Percentiles rank a stretch among this genome's conserved stretches.
Conservation (phyloP, 1,140 invertebrate genomes). For the Amyelois transitella region DNA sequence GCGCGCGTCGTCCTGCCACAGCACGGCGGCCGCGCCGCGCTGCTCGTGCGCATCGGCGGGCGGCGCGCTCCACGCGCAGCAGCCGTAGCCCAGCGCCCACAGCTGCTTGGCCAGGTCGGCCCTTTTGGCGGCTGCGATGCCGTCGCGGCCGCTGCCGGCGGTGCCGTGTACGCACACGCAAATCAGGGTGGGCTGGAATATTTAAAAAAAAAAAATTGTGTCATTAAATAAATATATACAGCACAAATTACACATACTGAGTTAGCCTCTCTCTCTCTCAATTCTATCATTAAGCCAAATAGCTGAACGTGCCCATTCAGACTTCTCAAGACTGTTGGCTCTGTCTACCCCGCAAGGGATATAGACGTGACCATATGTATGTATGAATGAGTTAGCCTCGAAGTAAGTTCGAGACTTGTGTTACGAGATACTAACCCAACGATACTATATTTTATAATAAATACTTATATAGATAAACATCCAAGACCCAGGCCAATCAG, state of each 20-base stretch:
- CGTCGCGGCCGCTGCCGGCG: conserved; percentile 25
- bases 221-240: neutral
- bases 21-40: conserved; percentile 17
- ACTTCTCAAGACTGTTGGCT: too few species aligned
- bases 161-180: conserved; percentile 37
- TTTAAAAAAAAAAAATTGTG: neutral
- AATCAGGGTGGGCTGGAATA: conserved; percentile 20
- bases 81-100: conserved; percentile 23
- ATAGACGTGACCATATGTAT: too few species aligned
- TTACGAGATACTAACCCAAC: too few species aligned
- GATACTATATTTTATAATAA: too few species aligned
- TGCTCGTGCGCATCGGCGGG: conserved; percentile 40
- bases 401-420: too few species aligned
- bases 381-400: too few species aligned
- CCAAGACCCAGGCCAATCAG: too few species aligned
- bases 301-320: too few species aligned
- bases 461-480: too few species aligned
- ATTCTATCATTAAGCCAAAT: too few species aligned
- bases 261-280: too few species aligned
- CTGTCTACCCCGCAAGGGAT: too few species aligned
- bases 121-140: conserved; percentile 12
- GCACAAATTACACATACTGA: neutral
- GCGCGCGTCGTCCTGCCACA: conserved; percentile 23
- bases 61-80: conserved; percentile 9
- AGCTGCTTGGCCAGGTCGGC: conserved; percentile 32